These are phyloP conservation scores for Corvus hawaiiensis DNA, from an alignment of 2,113 vertebrate genomes.

Conservation along the genomic window DNA sequence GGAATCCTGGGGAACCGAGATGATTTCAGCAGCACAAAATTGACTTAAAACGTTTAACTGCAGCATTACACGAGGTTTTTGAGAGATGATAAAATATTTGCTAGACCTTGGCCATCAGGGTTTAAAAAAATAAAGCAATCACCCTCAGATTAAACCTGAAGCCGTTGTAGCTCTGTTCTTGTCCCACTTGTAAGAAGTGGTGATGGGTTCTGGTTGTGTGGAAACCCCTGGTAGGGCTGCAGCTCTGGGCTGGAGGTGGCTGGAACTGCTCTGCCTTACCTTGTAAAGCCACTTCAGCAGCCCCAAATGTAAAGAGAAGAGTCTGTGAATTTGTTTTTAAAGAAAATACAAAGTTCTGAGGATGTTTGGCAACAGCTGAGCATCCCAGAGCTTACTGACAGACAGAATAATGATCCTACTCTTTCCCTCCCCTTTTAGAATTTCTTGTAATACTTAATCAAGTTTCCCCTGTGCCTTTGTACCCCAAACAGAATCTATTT, in stretches of 20 bases:
- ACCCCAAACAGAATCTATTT: background rate
- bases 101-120: background rate
- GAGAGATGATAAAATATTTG: background rate
- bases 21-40: background rate
- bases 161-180: accelerated
- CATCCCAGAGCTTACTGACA: background rate
- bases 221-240: background rate
- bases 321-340: background rate
- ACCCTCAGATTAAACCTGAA: background rate
- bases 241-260: background rate
- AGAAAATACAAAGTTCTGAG: background rate
- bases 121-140: background rate
- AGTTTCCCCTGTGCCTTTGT: background rate
- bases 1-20: background rate
- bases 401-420: background rate
- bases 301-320: background rate
- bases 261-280: background rate
- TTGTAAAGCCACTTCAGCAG: background rate
- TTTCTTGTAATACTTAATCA: background rate
- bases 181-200: background rate
- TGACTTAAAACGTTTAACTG: background rate
- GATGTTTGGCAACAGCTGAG: background rate
- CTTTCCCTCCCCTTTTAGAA: background rate
- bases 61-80: background rate
- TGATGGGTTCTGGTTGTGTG: background rate